Percentiles rank a stretch among this genome's conserved stretches.
phyloP scores from a whole-genome alignment of 64 coral and sea anemone genomes.

The Montipora capricornis region DNA sequence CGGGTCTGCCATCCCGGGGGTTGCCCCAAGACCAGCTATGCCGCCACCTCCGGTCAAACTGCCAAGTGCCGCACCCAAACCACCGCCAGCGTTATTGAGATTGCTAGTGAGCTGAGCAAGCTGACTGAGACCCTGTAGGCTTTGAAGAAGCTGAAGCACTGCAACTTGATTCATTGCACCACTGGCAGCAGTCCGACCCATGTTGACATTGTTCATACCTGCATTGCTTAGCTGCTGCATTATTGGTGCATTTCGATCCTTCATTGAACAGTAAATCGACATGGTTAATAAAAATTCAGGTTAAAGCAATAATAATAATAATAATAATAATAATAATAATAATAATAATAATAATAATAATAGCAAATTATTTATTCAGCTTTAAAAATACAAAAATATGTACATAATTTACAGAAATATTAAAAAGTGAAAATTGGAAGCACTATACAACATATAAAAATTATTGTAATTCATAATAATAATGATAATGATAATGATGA shows the following conservation, averaged over 20 bases:
- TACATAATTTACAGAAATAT: too few relatives aligned
- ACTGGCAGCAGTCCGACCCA: slow-evolving; percentile 3
- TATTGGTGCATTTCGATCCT: slow-evolving; percentile 82
- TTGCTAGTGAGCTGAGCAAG: slow-evolving; percentile 54
- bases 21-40: slow-evolving; percentile 43
- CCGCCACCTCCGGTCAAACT: slow-evolving; percentile 2
- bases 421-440: too few relatives aligned
- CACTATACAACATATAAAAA: too few relatives aligned
- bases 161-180: slow-evolving; percentile 77
- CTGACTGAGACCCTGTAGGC: slow-evolving; percentile 66
- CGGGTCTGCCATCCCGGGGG: slow-evolving; percentile 9
- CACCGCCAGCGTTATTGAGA: slow-evolving; percentile 11
- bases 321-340: too few relatives aligned
- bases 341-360: neutral
- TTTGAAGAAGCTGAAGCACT: slow-evolving; percentile 85
- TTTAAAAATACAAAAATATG: too few relatives aligned
- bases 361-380: too few relatives aligned
- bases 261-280: neutral
- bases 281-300: neutral
- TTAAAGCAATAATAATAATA: neutral
- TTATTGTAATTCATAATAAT: too few relatives aligned
- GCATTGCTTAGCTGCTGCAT: slow-evolving; percentile 66
- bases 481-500: too few relatives aligned
- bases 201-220: slow-evolving; percentile 39
- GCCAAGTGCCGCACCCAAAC: slow-evolving; percentile 21